Base-by-base conservation (phyloP, 2,113 vertebrate genomes). In the Ptychochromis oligacanthus region DNA sequence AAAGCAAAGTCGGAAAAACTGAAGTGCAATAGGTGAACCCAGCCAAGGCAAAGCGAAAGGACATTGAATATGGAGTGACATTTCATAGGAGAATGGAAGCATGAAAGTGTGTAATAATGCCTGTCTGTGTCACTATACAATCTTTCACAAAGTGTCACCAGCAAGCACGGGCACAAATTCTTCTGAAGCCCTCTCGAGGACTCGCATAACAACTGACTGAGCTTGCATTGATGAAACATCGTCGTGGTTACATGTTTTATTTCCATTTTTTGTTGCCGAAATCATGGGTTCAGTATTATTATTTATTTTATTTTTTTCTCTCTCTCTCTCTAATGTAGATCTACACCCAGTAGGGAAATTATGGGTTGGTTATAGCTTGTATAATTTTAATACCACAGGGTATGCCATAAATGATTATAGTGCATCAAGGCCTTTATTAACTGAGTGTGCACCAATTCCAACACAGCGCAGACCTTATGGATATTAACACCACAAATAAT, bases 81-180 rank as follows among this genome's bases (percentile, higher is more conserved):
- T 90, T 81, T 91, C 64, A 84, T 67, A 46, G 36, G 76, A 82
- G 80, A 90, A 84, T 72, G 83, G 82, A 91, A 84, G 87, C 85
- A 80, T 91, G 75, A 80, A 91, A 87, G 88, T 89, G 85, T 89
- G 85, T 88, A 86, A 92, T 91, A 90, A 88, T 70, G 81, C 78
- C 82, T 86, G 80, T 83, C 82, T 86, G 82, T 83, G 84, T 78
- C 75, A 64, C 85, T 74, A 49, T 55, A 54, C 61, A 81, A 60
- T 91, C 83, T 72, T 72, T 80, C 78, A 77, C 13, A 77, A 60
- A 80, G 59, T 82, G 75, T 80, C 81, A 85, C 49, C 58, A 40
- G 76, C 18, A 18, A 85, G 34, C 11, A 40, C 7, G 10, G 60
- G 46, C 64, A 62, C 77, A 18, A 14, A 60, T 70, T 58, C 49